Conservation (phyloP, 2,113 vertebrate species). For the Stomatorhinus ivindoensis region DNA sequence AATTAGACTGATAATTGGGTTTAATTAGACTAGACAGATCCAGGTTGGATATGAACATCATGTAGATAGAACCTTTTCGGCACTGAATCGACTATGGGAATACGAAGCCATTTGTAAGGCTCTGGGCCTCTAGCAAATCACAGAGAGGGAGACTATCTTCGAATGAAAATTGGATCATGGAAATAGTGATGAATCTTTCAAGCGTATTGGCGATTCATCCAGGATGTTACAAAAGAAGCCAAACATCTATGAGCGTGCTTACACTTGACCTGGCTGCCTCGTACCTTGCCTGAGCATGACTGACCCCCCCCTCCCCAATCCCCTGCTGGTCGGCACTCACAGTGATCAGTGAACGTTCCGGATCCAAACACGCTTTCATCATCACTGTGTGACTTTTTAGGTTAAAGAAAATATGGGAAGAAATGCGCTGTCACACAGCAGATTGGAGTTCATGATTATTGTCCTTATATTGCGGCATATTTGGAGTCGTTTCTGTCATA, state of each 20-base stretch:
- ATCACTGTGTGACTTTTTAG: not conserved
- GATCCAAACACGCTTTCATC: not conserved
- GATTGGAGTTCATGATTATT: not conserved
- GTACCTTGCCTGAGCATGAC: not conserved
- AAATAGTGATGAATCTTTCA: not conserved
- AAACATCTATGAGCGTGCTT: not conserved
- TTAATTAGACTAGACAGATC: not conserved
- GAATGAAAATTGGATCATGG: not conserved
- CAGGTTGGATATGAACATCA: not conserved
- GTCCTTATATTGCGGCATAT: not conserved
- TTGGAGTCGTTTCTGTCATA: not conserved
- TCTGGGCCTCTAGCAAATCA: not conserved
- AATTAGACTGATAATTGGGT: not conserved
- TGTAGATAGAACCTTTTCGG: not conserved
- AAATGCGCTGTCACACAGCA: not conserved
- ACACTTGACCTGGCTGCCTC: not conserved
- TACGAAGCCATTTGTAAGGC: not conserved
- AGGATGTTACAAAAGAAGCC: not conserved
- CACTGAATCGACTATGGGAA: not conserved
- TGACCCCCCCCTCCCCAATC: not conserved
- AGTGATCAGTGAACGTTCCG: not conserved
- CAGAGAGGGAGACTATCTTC: not conserved
- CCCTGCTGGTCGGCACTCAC: not conserved
- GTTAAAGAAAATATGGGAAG: not conserved
- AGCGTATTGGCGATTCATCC: not conserved